Conservation (phyloP, 2,113 vertebrate genomes). For the Grallaria varia region DNA sequence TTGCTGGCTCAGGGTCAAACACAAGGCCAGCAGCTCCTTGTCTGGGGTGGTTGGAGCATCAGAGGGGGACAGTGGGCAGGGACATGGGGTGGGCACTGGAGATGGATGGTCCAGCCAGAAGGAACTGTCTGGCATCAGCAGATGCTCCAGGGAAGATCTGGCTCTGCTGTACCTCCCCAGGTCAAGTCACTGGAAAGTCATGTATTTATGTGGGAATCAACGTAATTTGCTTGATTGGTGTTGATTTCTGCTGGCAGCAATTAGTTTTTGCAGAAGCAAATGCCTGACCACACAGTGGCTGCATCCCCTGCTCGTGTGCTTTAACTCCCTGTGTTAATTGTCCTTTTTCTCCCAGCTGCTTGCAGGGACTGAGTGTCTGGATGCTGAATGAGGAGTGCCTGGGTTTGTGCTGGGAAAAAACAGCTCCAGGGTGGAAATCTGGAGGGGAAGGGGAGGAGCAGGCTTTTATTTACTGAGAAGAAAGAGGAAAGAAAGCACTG, state of each 20-base stretch:
- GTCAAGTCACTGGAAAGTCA: not conserved
- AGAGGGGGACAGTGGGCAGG: not conserved
- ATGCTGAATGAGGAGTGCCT: not conserved
- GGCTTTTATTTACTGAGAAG: not conserved
- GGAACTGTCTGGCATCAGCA: not conserved
- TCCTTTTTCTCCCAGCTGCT: not conserved
- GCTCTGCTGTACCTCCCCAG: not conserved
- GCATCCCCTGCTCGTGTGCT: rapidly evolving
- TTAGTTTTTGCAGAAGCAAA: not conserved
- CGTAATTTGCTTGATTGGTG: not conserved
- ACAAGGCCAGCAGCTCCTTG: not conserved
- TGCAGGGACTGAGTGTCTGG: not conserved
- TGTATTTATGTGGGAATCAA: not conserved
- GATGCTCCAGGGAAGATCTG: not conserved
- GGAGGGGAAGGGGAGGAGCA: not conserved
- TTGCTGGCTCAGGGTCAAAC: not conserved
- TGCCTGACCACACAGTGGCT: rapidly evolving
- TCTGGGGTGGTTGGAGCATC: not conserved
- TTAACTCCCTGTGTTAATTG: not conserved
- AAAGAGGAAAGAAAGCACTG: rapidly evolving
- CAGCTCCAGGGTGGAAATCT: not conserved
- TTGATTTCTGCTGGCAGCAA: slow-evolving; percentile 15
- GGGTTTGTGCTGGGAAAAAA: not conserved
- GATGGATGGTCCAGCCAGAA: not conserved
- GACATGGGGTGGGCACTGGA: rapidly evolving